A percentile compares a stretch with the other conserved stretches of the same genome.
phyloP scores from a whole-genome alignment of 1,140 invertebrate genomes.

The Littorina saxatilis region DNA sequence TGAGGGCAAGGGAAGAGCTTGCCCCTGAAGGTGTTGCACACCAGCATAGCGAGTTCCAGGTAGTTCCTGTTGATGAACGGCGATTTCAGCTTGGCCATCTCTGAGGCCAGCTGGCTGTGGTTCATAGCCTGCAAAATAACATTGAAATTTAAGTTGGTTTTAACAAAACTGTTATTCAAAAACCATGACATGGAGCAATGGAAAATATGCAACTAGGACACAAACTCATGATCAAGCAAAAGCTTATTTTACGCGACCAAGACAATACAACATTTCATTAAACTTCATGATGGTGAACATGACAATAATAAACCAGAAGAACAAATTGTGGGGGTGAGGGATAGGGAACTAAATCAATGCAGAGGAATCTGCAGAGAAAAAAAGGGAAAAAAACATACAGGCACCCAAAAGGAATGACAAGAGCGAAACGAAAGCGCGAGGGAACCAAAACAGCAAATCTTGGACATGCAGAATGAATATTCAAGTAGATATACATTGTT shows the following conservation, averaged over 20 bases:
- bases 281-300: too few species aligned
- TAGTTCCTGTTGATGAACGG: conserved; percentile 70
- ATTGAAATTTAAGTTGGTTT: not conserved
- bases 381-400: not conserved
- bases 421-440: not conserved
- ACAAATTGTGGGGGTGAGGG: not conserved
- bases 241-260: too few species aligned
- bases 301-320: too few species aligned
- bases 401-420: not conserved
- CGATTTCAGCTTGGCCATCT: conserved; percentile 65
- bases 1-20: conserved; percentile 73
- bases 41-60: conserved; percentile 70
- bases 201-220: too few species aligned
- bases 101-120: conserved; percentile 54
- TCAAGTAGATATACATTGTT: too few species aligned
- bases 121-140: conserved; percentile 54
- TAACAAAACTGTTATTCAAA: not conserved
- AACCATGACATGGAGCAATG: not conserved
- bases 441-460: not conserved
- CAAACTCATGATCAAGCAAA: too few species aligned
- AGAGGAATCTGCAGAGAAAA: too few species aligned
- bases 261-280: too few species aligned
- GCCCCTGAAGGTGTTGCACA: conserved; percentile 71
- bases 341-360: not conserved
- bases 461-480: too few species aligned